Percentiles rank a stretch among this genome's conserved stretches.
These are phyloP conservation scores for Galeopterus variegatus DNA, from an alignment of 2,113 vertebrate species.

Conservation along the genomic window DNA sequence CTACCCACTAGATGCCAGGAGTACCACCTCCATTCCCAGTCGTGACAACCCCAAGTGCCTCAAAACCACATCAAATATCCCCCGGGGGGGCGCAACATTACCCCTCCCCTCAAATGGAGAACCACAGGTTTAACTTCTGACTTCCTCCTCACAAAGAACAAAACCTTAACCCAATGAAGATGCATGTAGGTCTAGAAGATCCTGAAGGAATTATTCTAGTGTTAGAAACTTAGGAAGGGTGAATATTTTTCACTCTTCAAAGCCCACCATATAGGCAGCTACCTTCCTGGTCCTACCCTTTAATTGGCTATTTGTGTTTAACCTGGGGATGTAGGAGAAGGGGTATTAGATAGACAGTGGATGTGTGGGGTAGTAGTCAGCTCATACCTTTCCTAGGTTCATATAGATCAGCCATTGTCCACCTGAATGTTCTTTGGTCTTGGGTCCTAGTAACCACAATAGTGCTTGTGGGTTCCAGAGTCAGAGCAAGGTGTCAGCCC, in stretches of 20 bases:
- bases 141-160: slow-evolving; percentile 44
- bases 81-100: neutral
- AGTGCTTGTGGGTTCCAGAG: slow-evolving; percentile 42
- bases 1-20: slow-evolving; percentile 9
- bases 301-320: slow-evolving; percentile 36
- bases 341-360: neutral
- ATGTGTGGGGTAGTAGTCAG: neutral
- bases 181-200: neutral
- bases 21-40: neutral
- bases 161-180: slow-evolving; percentile 16
- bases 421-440: neutral
- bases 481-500: slow-evolving; percentile 57
- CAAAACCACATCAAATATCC: slow-evolving; percentile 11
- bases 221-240: slow-evolving; percentile 6
- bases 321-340: neutral
- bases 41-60: slow-evolving; percentile 1
- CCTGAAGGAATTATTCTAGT: neutral
- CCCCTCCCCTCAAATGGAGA: neutral
- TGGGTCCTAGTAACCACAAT: slow-evolving; percentile 39
- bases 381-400: neutral
- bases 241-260: slow-evolving; percentile 51
- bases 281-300: neutral
- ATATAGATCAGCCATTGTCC: neutral
- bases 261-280: neutral
- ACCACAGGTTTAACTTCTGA: neutral